Evolutionary conservation across 2,113 vertebrate species (phyloP).

Genomic region (Lagenorhynchus albirostris): DNA sequence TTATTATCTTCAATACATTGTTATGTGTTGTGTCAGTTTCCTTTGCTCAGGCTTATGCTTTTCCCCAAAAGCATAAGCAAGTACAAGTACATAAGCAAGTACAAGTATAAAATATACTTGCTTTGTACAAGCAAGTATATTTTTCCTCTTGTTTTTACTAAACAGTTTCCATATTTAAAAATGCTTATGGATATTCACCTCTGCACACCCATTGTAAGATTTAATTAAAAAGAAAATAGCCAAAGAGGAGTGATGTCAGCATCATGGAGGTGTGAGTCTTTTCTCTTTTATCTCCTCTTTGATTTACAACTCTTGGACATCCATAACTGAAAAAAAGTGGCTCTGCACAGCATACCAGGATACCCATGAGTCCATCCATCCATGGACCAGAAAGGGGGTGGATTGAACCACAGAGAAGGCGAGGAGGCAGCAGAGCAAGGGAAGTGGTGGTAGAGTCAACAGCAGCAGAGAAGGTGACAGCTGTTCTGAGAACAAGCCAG

Average conservation of each 20-base stretch:
- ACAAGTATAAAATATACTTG: too few species aligned
- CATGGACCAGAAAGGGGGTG: accelerated
- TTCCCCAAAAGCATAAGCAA: accelerated
- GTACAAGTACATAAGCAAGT: too few species aligned
- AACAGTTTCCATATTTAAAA: background rate
- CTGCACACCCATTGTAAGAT: background rate
- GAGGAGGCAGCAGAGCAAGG: background rate
- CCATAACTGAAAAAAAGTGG: background rate
- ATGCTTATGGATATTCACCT: background rate
- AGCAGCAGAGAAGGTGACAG: background rate
- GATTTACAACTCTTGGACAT: background rate
- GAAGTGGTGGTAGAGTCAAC: background rate
- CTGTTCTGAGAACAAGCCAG: background rate
- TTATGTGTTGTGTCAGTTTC: background rate
- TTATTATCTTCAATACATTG: background rate
- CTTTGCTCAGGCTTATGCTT: background rate
- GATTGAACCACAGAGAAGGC: background rate
- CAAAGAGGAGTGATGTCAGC: background rate
- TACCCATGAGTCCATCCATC: background rate
- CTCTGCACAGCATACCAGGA: background rate
- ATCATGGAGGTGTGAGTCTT: accelerated
- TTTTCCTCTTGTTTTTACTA: background rate
- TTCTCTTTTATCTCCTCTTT: background rate
- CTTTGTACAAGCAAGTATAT: background rate
- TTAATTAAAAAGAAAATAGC: background rate